Base-by-base conservation (phyloP, 2,888 invertebrate species). In the Escarpia spicata region DNA sequence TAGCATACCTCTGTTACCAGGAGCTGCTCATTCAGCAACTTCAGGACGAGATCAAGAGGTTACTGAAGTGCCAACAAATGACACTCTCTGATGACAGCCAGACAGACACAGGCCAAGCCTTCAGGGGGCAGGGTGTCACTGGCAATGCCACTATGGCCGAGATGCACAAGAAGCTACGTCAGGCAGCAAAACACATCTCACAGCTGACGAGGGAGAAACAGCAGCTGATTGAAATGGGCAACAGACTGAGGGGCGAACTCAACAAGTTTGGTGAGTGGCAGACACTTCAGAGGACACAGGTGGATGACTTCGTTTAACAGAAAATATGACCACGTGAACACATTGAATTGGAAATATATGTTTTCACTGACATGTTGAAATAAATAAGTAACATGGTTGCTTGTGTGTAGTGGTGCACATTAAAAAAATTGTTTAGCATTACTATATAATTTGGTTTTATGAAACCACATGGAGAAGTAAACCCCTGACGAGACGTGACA, bases 1-100 rank as follows among this genome's bases (percentile, higher is more conserved):
- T 15, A 75, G 6, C 15, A 75, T 75, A 26, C 19, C 19, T 75
- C 52, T 44, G 45, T 91, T 44, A 26, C 1, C 94, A 96, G 96
- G 96, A 96, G 92, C 92, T 96, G 52, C 94, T 96, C 52, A 96
- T 96, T 43, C 96, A 96, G 93, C 96, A 96, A 93, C 94, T 96
- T 19, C 95, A 96, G 93, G 96, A 96, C 93, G 96, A 96, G 94
- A 95, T 96, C 8, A 93, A 94, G 91, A 94, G 94, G 43, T 93
- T 44, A 12, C 52, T 96, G 43, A 94, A 91, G 52, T 89, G 26
- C 89, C 43, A 31, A 91, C 37, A 37, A 43, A 43, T 37, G 43
- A 31, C 52, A 19, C n/a, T 52, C 8, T n/a, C 19, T 31, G 75
- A 26, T 43, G 43, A 12, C 44, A n/a, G 43, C 91, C 9, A 10